These are phyloP conservation scores for Xiphorhynchus elegans DNA, from an alignment of 2,113 vertebrate species.

Conservation along the genomic window DNA sequence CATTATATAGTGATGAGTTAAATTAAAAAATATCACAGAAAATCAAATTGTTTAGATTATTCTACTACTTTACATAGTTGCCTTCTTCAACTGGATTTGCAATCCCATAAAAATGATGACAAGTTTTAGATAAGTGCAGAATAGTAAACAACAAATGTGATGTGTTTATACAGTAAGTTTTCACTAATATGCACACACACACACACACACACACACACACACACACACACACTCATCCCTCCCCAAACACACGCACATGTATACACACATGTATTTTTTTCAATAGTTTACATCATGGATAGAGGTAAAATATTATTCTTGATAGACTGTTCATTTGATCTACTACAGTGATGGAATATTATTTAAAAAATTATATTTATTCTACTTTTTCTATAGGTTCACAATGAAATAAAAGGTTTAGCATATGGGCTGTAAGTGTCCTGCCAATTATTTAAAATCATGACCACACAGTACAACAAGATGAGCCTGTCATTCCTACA, in stretches of 20 bases:
- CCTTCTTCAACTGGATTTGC: background rate
- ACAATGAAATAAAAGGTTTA: background rate
- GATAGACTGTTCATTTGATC: background rate
- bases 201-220: too few species aligned
- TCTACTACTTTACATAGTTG: background rate
- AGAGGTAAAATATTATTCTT: background rate
- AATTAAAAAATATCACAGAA: background rate
- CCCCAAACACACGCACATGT: accelerated
- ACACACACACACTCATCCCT: accelerated
- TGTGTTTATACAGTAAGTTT: background rate
- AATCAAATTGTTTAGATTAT: background rate
- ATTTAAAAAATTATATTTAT: background rate
- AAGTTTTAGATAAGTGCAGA: background rate
- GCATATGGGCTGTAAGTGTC: background rate
- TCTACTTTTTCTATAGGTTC: background rate
- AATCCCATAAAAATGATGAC: background rate
- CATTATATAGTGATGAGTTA: background rate
- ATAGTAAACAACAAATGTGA: background rate
- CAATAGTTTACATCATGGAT: background rate
- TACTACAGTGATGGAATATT: background rate
- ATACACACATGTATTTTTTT: background rate
- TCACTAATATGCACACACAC: background rate
- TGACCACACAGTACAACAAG: background rate
- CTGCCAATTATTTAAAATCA: background rate
- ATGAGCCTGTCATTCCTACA: background rate